Base-by-base conservation (phyloP, 2,113 vertebrate species). In the Canis aureus region DNA sequence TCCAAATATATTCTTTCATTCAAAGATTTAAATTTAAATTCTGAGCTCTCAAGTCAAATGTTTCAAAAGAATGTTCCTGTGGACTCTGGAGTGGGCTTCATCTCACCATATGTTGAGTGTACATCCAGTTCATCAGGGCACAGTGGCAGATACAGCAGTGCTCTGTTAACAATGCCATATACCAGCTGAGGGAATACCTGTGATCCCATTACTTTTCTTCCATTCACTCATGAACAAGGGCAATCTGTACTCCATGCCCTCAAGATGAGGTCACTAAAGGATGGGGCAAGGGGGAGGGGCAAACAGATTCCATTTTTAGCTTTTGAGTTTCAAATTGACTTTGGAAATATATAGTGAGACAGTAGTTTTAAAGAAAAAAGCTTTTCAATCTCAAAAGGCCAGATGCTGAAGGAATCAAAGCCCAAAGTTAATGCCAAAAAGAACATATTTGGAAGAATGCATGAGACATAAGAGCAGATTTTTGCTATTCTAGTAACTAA, bases 1-100 rank as follows among this genome's bases (percentile, higher is more conserved):
- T 95, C 49, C 73, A 81, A 82, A 57, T 29, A 62, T 19, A 43
- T 62, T 51, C n/a, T 79, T 81, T 59, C 81, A 76, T 51, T 43
- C 89, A 64, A 20, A 15, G 60, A 73, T 85, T 93, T 83, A 35
- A 49, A 51, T 67, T 79, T 66, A 67, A 81, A 88, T 85, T 94
- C 55, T 38, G 17, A 57, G 4, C 12, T 83, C 55, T 85, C 25
- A 71, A 38, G 90, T 27, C 62, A 92, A 93, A 73, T 20, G 25
- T 43, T 60, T 96, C 23, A 51, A 23, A 82, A 38, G 13, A 38
- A 43, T 79, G 62, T 73, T 74, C 27, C 49, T 29, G 10, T 73
- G 51, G 85, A 49, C 35, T 66, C 53, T 57, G 19, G 22, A 67
- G 64, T 11, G 8, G 22, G 12, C 29, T 76, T 55, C 22, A 8